Conservation (phyloP, 2,888 invertebrate species). For the Ligdia adustata region DNA sequence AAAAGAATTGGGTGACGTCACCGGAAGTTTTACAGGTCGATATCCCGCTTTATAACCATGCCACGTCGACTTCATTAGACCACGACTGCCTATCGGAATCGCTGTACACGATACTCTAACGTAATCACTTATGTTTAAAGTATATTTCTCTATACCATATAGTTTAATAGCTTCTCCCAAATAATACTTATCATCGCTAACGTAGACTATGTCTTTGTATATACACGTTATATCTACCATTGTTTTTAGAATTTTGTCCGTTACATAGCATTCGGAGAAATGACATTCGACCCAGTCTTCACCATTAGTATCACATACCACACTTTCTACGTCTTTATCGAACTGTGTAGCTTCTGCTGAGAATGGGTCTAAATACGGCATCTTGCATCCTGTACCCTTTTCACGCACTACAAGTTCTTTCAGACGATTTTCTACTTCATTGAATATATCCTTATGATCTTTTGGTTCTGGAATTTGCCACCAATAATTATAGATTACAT, state of each 20-base stretch:
- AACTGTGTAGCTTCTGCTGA: background rate
- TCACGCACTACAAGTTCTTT: background rate
- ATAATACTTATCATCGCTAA: slow-evolving; percentile 38
- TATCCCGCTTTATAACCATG: slow-evolving; percentile 54
- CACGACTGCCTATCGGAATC: slow-evolving; percentile 37
- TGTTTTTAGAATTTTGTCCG: slow-evolving; percentile 45
- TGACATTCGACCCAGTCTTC: slow-evolving; percentile 91
- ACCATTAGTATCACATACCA: slow-evolving; percentile 82
- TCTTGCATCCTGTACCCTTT: background rate
- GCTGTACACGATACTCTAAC: slow-evolving; percentile 85
- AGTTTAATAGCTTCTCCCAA: slow-evolving; percentile 44
- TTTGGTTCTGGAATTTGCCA: too few relatives aligned
- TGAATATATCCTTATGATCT: background rate
- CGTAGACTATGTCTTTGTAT: slow-evolving; percentile 49
- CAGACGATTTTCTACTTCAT: background rate
- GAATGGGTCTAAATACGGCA: background rate
- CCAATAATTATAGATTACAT: too few relatives aligned
- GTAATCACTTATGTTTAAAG: slow-evolving; percentile 87
- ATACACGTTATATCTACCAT: slow-evolving; percentile 41
- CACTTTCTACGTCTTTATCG: slow-evolving; percentile 69
- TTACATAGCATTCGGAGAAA: slow-evolving; percentile 47
- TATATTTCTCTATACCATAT: slow-evolving; percentile 83
- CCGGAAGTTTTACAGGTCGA: slow-evolving; percentile 38
- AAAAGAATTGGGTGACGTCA: slow-evolving; percentile 29
- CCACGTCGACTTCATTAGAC: slow-evolving; percentile 48